phyloP scores from a whole-genome alignment of 1,140 invertebrate species.

The Papilio machaon region DNA sequence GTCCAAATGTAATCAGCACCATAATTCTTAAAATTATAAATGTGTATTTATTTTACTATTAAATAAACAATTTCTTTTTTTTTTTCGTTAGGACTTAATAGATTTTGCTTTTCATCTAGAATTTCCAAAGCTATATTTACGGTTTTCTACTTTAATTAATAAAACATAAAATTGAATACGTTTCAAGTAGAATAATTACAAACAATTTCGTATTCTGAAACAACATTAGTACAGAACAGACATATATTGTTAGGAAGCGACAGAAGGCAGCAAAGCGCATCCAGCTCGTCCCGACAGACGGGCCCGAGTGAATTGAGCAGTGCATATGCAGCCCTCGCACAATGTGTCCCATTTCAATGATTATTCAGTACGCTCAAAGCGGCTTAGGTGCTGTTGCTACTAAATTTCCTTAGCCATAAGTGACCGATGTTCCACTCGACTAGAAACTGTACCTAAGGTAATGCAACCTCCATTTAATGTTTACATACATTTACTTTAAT shows the following conservation, averaged over 20 bases:
- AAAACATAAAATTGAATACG: neutral
- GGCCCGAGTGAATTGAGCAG: constrained; percentile 55
- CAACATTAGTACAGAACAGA: constrained; percentile 35
- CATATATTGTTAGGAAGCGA: constrained; percentile 40
- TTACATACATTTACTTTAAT: neutral
- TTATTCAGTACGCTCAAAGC: constrained; percentile 67
- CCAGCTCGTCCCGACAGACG: constrained; percentile 46
- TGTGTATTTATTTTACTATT: too few relatives aligned
- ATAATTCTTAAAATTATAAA: too few relatives aligned
- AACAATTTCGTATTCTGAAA: constrained; percentile 18
- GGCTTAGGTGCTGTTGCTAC: constrained; percentile 56
- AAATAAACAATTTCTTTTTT: too few relatives aligned
- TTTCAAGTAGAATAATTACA: neutral
- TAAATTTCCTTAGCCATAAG: constrained; percentile 56
- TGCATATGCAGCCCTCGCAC: constrained; percentile 59
- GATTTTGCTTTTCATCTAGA: too few relatives aligned
- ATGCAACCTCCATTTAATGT: neutral
- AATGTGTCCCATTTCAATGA: constrained; percentile 64
- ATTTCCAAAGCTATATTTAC: too few relatives aligned
- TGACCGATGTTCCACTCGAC: constrained; percentile 54
- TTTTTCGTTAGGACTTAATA: neutral
- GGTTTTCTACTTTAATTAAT: neutral
- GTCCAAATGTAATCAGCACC: neutral
- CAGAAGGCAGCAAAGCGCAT: constrained; percentile 51
- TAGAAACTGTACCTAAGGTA: constrained; percentile 19